phyloP scores from a whole-genome alignment of 2,888 invertebrate genomes.

The Rapana venosa region DNA sequence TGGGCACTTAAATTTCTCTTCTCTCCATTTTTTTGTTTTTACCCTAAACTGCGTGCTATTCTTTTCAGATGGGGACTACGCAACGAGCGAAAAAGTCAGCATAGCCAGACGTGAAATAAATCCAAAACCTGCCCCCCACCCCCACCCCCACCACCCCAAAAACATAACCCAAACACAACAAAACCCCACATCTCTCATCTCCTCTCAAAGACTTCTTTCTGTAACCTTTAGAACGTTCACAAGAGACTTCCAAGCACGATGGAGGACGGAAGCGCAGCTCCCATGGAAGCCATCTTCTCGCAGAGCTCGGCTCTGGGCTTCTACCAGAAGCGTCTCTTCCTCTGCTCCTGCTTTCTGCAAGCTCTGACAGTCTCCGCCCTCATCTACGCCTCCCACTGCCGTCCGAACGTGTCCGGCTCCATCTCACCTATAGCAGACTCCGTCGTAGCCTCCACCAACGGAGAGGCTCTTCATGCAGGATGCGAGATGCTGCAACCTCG shows the following conservation, averaged over 20 bases:
- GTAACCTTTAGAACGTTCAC: neutral
- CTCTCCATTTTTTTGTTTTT: too few relatives aligned
- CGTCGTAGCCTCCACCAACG: conserved; percentile 37
- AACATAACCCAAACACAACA: neutral
- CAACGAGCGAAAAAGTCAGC: too few relatives aligned
- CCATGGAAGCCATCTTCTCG: conserved; percentile 64
- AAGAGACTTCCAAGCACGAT: conserved; percentile 28
- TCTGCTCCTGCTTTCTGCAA: conserved; percentile 58
- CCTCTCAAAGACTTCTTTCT: neutral
- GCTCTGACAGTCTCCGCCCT: conserved; percentile 57
- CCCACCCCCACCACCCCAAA: neutral
- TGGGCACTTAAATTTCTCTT: too few relatives aligned
- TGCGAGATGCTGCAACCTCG: too few relatives aligned
- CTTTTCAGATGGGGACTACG: too few relatives aligned
- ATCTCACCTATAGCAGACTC: conserved; percentile 24
- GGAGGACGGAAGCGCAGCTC: conserved; percentile 62
- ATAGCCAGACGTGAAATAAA: too few relatives aligned
- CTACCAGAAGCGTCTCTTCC: conserved; percentile 66
- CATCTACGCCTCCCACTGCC: conserved; percentile 56
- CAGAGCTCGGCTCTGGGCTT: conserved; percentile 66
- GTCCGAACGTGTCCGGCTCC: conserved; percentile 48
- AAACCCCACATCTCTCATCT: neutral
- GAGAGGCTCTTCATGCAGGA: neutral
- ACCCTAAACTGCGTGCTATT: too few relatives aligned
- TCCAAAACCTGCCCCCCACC: too few relatives aligned